A percentile compares a stretch with the other conserved stretches of the same genome.
Evolutionary conservation across 2,888 invertebrate genomes (phyloP).

Genomic region (Phalera bucephala): DNA sequence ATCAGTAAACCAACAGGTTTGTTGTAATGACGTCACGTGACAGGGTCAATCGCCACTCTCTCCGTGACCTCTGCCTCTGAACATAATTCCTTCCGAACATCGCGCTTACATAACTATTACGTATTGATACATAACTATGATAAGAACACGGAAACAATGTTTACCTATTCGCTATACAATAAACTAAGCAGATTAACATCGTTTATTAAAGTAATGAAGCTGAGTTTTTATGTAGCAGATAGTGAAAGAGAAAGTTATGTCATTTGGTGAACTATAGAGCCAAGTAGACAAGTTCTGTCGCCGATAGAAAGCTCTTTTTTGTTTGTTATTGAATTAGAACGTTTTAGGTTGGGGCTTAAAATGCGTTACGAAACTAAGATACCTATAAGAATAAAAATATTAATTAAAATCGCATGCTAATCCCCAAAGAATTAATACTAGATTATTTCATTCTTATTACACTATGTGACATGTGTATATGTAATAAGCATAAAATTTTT

Average conservation of each 20-base stretch:
- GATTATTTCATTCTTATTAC: too few species aligned
- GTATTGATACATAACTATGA: conserved; percentile 26
- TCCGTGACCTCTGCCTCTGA: conserved; percentile 56
- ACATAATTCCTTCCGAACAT: conserved; percentile 31
- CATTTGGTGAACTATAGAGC: conserved; percentile 16
- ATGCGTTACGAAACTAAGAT: too few species aligned
- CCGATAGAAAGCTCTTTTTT: conserved; percentile 3
- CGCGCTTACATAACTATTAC: conserved; percentile 35
- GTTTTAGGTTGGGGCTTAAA: too few species aligned
- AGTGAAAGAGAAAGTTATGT: conserved; percentile 25
- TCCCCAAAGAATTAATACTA: too few species aligned
- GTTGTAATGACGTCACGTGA: conserved; percentile 34
- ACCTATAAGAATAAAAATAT: too few species aligned
- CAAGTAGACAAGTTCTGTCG: conserved; percentile 8
- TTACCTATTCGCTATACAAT: conserved; percentile 13
- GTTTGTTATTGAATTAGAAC: not conserved
- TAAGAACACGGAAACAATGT: conserved; percentile 23
- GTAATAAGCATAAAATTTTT: too few species aligned
- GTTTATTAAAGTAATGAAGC: not conserved
- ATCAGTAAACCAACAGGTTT: conserved; percentile 20
- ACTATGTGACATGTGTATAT: too few species aligned
- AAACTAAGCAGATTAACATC: conserved; percentile 18
- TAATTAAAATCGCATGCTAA: too few species aligned
- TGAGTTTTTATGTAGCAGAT: conserved; percentile 15
- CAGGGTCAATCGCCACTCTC: conserved; percentile 52